Conservation (phyloP, 2,888 invertebrate species). For the Apamea sordens region DNA sequence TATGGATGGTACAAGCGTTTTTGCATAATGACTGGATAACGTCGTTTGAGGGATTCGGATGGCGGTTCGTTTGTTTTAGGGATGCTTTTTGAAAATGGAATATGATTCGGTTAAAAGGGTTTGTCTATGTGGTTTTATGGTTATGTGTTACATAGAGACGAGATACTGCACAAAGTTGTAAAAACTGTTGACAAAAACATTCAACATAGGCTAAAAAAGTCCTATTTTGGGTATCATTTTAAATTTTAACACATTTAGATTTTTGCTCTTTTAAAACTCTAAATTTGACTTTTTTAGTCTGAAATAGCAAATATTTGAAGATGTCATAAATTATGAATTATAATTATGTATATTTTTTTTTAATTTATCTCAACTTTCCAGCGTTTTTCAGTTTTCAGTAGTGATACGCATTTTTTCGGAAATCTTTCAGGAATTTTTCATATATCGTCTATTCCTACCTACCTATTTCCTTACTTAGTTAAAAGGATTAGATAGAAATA, state of each 20-base stretch:
- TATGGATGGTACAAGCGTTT: slow-evolving; percentile 82
- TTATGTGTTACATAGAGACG: background rate
- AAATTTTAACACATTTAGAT: background rate
- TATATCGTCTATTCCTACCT: too few relatives aligned
- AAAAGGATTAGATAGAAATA: too few relatives aligned
- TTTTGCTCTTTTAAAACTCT: background rate
- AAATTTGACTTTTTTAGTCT: background rate
- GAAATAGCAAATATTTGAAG: background rate
- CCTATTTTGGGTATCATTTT: background rate
- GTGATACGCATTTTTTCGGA: too few relatives aligned
- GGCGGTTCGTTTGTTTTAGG: slow-evolving; percentile 60
- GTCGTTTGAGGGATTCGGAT: slow-evolving; percentile 63
- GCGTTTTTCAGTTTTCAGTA: background rate
- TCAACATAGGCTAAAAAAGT: too few relatives aligned
- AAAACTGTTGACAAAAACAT: background rate
- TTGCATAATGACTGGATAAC: slow-evolving; percentile 83
- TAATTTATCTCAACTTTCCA: background rate
- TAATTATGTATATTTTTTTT: background rate
- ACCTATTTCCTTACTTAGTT: too few relatives aligned
- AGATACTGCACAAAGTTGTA: background rate
- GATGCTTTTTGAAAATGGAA: slow-evolving; percentile 33
- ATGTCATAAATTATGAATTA: background rate
- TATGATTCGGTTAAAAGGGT: slow-evolving; percentile 43
- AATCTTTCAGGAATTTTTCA: background rate
- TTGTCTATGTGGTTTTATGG: slow-evolving; percentile 1